Conservation (phyloP, 1,140 invertebrate genomes). For the Nephila pilipes region DNA sequence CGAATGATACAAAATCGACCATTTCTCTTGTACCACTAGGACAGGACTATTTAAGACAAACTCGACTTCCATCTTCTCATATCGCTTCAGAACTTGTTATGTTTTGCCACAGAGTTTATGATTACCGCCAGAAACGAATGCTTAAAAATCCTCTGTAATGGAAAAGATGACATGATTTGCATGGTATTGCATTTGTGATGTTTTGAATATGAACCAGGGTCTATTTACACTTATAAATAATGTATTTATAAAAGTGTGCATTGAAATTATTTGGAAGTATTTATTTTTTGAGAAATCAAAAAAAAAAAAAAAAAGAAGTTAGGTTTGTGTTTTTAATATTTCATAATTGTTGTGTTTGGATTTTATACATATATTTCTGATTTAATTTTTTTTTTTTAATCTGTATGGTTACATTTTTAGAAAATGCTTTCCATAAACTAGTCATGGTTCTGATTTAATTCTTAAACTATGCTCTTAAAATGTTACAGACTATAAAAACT, state of each 20-base stretch:
- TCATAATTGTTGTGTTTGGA: no score
- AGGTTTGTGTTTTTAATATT: no score
- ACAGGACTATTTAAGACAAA: constrained; percentile 82
- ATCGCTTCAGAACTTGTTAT: constrained; percentile 93
- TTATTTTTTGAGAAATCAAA: not conserved
- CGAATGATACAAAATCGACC: constrained; percentile 84
- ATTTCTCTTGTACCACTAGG: constrained; percentile 84
- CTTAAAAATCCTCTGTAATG: constrained; percentile 74
- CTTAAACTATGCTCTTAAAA: no score
- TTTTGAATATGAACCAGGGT: not conserved
- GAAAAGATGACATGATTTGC: not conserved
- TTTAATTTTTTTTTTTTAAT: no score
- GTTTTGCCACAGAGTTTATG: constrained; percentile 96
- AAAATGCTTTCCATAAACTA: no score
- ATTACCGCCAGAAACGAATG: constrained; percentile 89
- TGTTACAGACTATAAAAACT: no score
- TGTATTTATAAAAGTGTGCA: constrained; percentile 25
- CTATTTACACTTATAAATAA: not conserved
- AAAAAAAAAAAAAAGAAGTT: no score
- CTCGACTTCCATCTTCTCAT: constrained; percentile 87
- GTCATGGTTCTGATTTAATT: no score
- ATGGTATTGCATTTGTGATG: not conserved
- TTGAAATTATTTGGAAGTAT: constrained; percentile 24
- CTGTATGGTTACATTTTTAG: no score
- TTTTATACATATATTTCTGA: no score